Base-by-base conservation (phyloP, 2,113 vertebrate genomes). In the Malurus cyaneus region DNA sequence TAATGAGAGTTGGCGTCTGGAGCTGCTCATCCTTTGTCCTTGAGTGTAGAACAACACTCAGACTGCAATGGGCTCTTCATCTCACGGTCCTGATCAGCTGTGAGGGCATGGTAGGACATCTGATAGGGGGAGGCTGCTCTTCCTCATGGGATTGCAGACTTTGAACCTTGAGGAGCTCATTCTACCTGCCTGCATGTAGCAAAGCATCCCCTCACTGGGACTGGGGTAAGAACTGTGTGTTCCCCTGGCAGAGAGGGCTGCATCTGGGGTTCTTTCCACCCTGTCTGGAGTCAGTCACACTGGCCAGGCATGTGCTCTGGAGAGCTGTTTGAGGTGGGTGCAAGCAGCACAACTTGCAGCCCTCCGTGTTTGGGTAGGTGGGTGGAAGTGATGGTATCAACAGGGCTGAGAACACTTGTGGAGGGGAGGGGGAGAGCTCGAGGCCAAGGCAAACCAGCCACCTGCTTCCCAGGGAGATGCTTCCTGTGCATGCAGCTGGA, bases 11-110 rank as follows among this genome's bases (percentile, higher is more conserved):
- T 93, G 87, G 57, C 89, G 62, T 85, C 84, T 89, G 65, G 69
- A 91, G 70, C 73, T 87, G 89, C 62, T 96, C 47, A 52, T 92
- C 73, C 65, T 19, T 39, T 76, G 84, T 70, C 78, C 89, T 95
- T 91, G 74, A 56, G 50, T 39, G 21, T 28, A 60, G 66, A 78
- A 23, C 53, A 74, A 24, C 66, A 15, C 52, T 79, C 44, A 17
- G 57, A 10, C 44, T 56, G n/a, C 61, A 52, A 25, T 0, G 9
- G 34, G 77, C 64, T 60, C 32, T 8, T 31, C 59, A 47, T 64
- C 53, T 89, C 56, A 8, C 3, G 2, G 54, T 54, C 32, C 1
- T 11, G 42, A 20, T 25, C 31, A 32, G 42, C 83, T 80, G 52
- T 54, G 73, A 31, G 80, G 41, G n/a, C 8, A 5, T 23, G 23